These are phyloP conservation scores for Sitobion miscanthi DNA, from an alignment of 1,140 invertebrate species.

Conservation along the genomic window DNA sequence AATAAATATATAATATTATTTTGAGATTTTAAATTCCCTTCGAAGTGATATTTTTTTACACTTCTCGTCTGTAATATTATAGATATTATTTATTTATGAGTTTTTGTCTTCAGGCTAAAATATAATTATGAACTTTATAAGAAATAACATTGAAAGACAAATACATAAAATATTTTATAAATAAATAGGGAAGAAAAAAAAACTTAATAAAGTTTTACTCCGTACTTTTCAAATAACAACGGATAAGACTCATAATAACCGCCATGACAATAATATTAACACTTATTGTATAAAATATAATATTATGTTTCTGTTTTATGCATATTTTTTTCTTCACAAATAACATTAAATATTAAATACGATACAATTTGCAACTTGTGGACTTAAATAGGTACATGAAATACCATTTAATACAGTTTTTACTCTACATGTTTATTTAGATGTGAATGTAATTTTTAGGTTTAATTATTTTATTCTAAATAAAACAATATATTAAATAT, in stretches of 20 bases:
- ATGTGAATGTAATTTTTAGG: background rate
- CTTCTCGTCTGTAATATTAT: background rate
- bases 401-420: background rate
- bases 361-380: background rate
- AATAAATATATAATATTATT: background rate
- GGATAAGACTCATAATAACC: background rate
- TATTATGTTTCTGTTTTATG: background rate
- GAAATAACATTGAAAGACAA: background rate
- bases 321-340: background rate
- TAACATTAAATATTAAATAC: background rate
- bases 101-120: background rate
- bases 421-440: background rate
- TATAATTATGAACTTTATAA: slow-evolving; percentile 5
- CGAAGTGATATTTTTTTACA: background rate
- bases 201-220: background rate
- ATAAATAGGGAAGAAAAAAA: background rate
- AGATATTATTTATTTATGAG: slow-evolving; percentile 8
- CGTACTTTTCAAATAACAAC: background rate
- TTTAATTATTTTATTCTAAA: background rate
- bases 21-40: background rate
- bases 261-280: background rate
- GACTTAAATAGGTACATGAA: background rate
- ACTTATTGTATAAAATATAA: background rate
- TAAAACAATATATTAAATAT: background rate
- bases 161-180: background rate